Evolutionary conservation across 2,113 vertebrate genomes (phyloP), one percentile per base, ranked within the genome.

Genomic region (Cynocephalus volans): DNA sequence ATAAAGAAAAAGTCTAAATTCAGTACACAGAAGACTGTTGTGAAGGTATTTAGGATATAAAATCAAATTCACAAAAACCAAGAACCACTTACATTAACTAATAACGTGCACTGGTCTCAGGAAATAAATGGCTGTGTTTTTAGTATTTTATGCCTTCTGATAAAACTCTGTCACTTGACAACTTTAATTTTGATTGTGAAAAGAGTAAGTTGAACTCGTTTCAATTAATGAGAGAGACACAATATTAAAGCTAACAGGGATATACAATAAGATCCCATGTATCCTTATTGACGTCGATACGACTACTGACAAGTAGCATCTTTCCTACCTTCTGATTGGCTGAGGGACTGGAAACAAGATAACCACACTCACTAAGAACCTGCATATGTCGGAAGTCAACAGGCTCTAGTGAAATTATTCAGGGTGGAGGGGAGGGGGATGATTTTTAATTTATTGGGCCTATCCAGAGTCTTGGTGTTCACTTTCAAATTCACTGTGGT

Each of bases 61-160:
- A 94, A 88, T 50, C 87, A 79, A 79, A 75, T 33, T 83, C 36
- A 56, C 12, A 52, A 19, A 56, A 95, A 75, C 13, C 11, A 83
- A 85, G 36, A 90, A 84, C 18, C 8, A 89, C 19, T 79, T 69
- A 36, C 5, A 88, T 83, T 62, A 62, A 92, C 65, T 83, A 87
- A 64, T 67, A 90, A 86, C 18, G 87, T n/a, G 14, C 2, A n/a
- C 95, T 84, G 18, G 36, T 41, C 90, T 97, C 26, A 36, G n/a
- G 19, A 96, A 88, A 90, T 69, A 88, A 80, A 58, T 79, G 73
- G 69, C 28, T 76, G 1, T 48, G 6, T 77, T 73, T 92, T 88
- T 23, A 84, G 72, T 67, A 93, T 85, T 97, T 92, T 33, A 83
- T 12, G 24, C 1, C 21, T 86, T 88, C 82, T 81, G 17, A 75